Evolutionary conservation across 2,797 vertebrate species (phyloP).

Genomic region (Hemibagrus guttatus): DNA sequence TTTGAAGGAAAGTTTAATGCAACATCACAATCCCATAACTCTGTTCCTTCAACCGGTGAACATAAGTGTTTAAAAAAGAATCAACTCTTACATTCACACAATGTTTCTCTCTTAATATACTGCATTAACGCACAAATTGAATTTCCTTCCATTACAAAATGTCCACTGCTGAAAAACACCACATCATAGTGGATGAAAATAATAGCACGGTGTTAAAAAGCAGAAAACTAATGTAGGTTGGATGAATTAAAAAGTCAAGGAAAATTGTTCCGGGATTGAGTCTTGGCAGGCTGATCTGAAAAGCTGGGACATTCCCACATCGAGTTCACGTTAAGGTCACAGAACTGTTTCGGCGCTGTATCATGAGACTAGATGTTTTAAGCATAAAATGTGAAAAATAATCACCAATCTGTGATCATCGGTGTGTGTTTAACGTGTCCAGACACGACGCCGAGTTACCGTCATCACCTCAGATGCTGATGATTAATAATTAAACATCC

Average conservation of each 20-base stretch:
- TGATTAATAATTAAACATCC: background rate
- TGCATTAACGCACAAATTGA: background rate
- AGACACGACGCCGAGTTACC: background rate
- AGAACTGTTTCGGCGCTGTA: background rate
- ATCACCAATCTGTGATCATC: background rate
- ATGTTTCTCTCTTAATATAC: background rate
- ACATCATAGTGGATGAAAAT: background rate
- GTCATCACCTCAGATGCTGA: background rate
- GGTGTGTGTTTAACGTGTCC: background rate
- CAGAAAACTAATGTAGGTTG: background rate
- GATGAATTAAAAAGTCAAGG: background rate
- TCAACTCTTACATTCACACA: background rate
- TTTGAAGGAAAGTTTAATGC: background rate
- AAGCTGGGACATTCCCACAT: background rate
- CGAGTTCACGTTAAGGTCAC: background rate
- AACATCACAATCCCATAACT: background rate
- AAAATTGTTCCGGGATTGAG: background rate
- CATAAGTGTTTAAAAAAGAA: background rate
- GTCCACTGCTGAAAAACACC: background rate
- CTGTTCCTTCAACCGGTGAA: background rate
- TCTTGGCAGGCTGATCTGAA: background rate
- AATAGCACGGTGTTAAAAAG: background rate
- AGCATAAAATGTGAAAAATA: background rate
- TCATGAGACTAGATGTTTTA: too few species aligned
- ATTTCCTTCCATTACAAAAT: background rate